Conservation (phyloP, 2,113 vertebrate genomes). For the Ammodytes marinus region DNA sequence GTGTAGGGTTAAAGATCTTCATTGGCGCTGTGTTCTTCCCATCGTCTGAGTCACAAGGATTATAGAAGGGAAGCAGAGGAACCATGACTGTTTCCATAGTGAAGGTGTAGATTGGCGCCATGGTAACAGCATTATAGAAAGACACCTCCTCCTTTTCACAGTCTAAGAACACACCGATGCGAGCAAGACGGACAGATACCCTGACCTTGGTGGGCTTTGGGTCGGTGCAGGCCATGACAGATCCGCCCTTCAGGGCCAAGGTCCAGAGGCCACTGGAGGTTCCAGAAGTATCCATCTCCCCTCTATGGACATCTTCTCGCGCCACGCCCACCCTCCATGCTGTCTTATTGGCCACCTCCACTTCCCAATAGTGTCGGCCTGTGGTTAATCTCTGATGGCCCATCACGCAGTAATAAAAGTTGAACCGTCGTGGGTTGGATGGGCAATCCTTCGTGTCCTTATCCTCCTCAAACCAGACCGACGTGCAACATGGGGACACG, state of each 20-base stretch:
- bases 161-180: slow-evolving; percentile 84
- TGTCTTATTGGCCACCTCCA: slow-evolving; percentile 79
- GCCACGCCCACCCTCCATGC: slow-evolving; percentile 85
- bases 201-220: slow-evolving; percentile 75
- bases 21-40: slow-evolving; percentile 76
- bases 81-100: slow-evolving; percentile 62
- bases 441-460: slow-evolving; percentile 51
- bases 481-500: slow-evolving; percentile 69
- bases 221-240: slow-evolving; percentile 79
- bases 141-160: slow-evolving; percentile 83
- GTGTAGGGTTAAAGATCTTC: slow-evolving; percentile 74
- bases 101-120: slow-evolving; percentile 81
- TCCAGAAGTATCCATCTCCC: slow-evolving; percentile 75
- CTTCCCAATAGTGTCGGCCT: slow-evolving; percentile 86
- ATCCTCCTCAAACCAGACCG: slow-evolving; percentile 75
- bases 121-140: slow-evolving; percentile 84
- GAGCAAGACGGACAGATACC: slow-evolving; percentile 58
- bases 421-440: slow-evolving; percentile 74
- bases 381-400: slow-evolving; percentile 74
- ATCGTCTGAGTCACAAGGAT: slow-evolving; percentile 73
- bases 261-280: slow-evolving; percentile 82
- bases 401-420: slow-evolving; percentile 81
- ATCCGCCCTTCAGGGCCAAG: slow-evolving; percentile 73
- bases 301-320: slow-evolving; percentile 76
- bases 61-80: slow-evolving; percentile 81